These are phyloP conservation scores for Melanerpes aurifrons DNA, from an alignment of 2,113 vertebrate species.

Conservation along the genomic window DNA sequence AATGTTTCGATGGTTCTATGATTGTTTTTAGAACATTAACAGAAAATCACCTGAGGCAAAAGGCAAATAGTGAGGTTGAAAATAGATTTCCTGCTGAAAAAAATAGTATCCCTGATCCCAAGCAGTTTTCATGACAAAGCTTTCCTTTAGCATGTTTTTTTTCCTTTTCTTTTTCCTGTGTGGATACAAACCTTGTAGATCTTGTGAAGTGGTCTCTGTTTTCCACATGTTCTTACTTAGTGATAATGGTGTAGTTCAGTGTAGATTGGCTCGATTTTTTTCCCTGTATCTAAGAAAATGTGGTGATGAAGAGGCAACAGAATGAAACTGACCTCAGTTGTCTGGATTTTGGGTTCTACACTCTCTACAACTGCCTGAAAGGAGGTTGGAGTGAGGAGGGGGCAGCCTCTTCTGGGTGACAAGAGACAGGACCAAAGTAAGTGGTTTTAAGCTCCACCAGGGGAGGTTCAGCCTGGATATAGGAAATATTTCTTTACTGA, in stretches of 20 bases:
- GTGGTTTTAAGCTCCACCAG: too few species aligned
- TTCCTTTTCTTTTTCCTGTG: neutral
- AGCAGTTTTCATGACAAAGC: neutral
- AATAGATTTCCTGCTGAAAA: neutral
- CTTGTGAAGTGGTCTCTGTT: neutral
- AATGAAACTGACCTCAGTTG: neutral
- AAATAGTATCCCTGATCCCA: neutral
- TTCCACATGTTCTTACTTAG: neutral
- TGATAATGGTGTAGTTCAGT: neutral
- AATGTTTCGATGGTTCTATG: too few species aligned
- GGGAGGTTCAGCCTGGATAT: too few species aligned
- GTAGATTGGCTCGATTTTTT: neutral
- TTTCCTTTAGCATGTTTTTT: neutral
- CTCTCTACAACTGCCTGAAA: neutral
- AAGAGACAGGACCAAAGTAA: too few species aligned
- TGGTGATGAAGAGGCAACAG: neutral
- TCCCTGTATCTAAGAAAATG: neutral
- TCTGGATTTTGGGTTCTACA: neutral
- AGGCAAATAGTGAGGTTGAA: neutral
- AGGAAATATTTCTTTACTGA: too few species aligned
- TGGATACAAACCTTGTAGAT: neutral
- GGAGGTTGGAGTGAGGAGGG: too few species aligned
- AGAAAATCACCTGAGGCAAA: slow-evolving; percentile 21
- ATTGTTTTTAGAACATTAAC: neutral
- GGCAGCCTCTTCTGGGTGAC: too few species aligned